phyloP scores from a whole-genome alignment of 1,140 invertebrate genomes.

The Eueides isabella region DNA sequence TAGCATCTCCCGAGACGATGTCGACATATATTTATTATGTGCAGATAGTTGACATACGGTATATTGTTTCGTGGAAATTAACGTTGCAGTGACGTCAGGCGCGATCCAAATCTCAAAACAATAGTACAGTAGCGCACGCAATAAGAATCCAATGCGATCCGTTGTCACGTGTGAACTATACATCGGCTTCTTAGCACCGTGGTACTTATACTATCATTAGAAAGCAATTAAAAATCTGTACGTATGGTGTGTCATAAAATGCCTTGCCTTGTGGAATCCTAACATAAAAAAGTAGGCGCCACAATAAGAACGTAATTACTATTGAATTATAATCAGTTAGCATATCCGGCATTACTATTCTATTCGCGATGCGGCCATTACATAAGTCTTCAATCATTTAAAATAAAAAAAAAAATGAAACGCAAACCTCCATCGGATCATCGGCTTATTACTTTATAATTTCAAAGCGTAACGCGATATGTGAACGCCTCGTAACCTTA shows the following conservation, averaged over 20 bases:
- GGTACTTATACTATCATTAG: conserved; percentile 66
- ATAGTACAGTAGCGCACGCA: conserved; percentile 67
- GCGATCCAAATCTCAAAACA: conserved; percentile 69
- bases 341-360: conserved; percentile 59
- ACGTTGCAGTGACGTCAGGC: conserved; percentile 66
- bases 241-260: conserved; percentile 51
- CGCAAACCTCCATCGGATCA: conserved; percentile 61
- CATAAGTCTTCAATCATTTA: conserved; percentile 56
- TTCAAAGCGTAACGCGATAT: conserved; percentile 67
- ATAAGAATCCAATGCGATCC: conserved; percentile 35
- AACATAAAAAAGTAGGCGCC: conserved; percentile 46
- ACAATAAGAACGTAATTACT: conserved; percentile 56
- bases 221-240: conserved; percentile 69
- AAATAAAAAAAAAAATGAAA: conserved; percentile 51
- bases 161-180: conserved; percentile 70
- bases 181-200: conserved; percentile 43
- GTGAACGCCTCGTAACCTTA: conserved; percentile 51
- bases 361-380: conserved; percentile 51
- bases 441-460: conserved; percentile 60
- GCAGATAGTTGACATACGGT: conserved; percentile 36
- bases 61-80: conserved; percentile 59
- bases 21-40: conserved; percentile 45
- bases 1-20: conserved; percentile 54
- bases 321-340: conserved; percentile 62
- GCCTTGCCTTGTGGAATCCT: conserved; percentile 31